Base-by-base conservation (phyloP, 2,797 vertebrate genomes). In the Pyrocephalus nanus region DNA sequence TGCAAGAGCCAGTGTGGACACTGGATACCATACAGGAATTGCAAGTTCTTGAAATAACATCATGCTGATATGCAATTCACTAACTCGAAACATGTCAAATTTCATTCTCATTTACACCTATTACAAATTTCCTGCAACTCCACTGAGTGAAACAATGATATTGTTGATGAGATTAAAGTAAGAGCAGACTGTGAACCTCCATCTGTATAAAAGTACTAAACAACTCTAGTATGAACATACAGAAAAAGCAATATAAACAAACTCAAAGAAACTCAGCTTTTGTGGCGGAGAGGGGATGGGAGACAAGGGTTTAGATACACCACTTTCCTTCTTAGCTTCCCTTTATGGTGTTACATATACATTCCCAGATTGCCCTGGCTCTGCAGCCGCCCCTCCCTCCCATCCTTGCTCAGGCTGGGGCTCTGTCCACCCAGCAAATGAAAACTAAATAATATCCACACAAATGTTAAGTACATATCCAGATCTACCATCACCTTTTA, bases 101-200 rank as follows among this genome's bases (percentile, higher is more conserved):
- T 95, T 92, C 86, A 88, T 62, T 94, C 77, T 71, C 62, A 84
- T 96, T 93, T 95, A 91, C 88, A 94, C 62, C 70, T 72, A 55
- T 8, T 50, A 65, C 57, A 84, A 83, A 67, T 55, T 42, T 13
- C 0, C 32, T 86, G 62, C 14, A 9, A 78, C 40, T 88, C 43
- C 40, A 81, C 36, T 5, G 27, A 81, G 48, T 43, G 57, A 82
- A 96, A 94, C 11, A 34, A 69, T 65, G 78, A 65, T 86, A 57
- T 12, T 74, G 74, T 61, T 50, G 50, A 84, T 85, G 42, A 91
- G 74, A 88, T 57, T 73, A 95, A 94, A 96, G 40, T 54, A 90
- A 89, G 53, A 92, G 45, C 50, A 72, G 69, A 67, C 45, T 83
- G 47, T 15, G 30, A 89, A 25, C 40, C 48, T 89, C 67, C 77